Conservation (phyloP, 1,140 invertebrate species). For the Oscheius sp. region DNA sequence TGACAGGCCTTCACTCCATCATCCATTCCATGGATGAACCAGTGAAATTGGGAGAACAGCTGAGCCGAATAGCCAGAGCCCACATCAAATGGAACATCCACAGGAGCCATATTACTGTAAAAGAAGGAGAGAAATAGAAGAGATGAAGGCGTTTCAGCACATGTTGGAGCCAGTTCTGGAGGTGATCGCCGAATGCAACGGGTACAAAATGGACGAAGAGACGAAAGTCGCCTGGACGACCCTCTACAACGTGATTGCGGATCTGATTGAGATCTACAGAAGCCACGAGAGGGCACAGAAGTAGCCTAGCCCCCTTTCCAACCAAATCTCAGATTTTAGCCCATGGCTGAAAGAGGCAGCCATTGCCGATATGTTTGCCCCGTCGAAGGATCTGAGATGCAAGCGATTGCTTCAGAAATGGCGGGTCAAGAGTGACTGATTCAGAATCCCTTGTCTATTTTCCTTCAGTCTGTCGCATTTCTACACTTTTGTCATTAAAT, state of each 20-base stretch:
- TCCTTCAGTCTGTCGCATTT: no score
- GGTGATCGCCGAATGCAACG: constrained; percentile 38
- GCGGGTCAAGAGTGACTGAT: no score
- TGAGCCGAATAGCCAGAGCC: constrained; percentile 47
- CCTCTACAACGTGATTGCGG: constrained; percentile 56
- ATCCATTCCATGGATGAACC: constrained; percentile 52
- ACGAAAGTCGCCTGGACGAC: constrained; percentile 49
- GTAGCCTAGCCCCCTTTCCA: no score
- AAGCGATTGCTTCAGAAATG: no score
- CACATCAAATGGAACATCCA: constrained; percentile 55
- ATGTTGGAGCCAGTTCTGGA: constrained; percentile 46
- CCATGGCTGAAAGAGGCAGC: no score
- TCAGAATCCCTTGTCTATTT: no score
- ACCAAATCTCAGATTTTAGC: no score
- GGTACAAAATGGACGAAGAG: constrained; percentile 39
- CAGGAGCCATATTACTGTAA: constrained; percentile 49
- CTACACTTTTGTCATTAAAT: no score
- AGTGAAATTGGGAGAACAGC: constrained; percentile 27
- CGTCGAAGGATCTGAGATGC: no score
- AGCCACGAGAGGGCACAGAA: constrained; percentile 6
- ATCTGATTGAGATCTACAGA: constrained; percentile 50
- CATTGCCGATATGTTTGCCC: no score
- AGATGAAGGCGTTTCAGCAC: constrained; percentile 38
- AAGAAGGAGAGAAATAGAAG: neutral
- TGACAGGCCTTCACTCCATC: constrained; percentile 47